Evolutionary conservation across 1,140 invertebrate species (phyloP).

Genomic region (Penaeus japonicus): DNA sequence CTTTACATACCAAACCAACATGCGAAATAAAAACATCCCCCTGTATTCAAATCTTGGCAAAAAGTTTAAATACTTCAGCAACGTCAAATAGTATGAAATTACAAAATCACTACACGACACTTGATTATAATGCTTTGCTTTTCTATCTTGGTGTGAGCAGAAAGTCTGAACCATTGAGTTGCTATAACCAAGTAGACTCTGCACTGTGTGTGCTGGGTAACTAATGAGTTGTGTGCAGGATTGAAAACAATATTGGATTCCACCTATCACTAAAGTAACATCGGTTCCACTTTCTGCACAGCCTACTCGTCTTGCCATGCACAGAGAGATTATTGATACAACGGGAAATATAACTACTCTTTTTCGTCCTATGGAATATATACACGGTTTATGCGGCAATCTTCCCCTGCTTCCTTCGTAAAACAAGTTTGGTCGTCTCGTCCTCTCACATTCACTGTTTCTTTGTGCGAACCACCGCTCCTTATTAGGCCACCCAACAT

Average conservation of each 20-base stretch:
- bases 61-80: too few species aligned
- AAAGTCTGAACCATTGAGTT: not conserved
- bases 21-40: too few species aligned
- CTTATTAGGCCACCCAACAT: not conserved
- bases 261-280: not conserved
- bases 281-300: not conserved
- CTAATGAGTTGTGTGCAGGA: not conserved
- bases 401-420: not conserved
- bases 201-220: not conserved
- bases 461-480: not conserved
- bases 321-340: not conserved
- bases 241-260: not conserved
- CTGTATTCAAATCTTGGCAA: too few species aligned
- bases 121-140: not conserved
- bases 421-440: not conserved
- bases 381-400: not conserved
- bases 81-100: not conserved
- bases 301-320: not conserved
- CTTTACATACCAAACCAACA: too few species aligned
- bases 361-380: not conserved
- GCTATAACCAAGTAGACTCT: not conserved
- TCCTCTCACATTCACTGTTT: not conserved
- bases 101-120: conserved; percentile 23
- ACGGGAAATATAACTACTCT: not conserved
- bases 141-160: conserved; percentile 6